Evolutionary conservation across 2,888 invertebrate genomes (phyloP).

Genomic region (Ptilodon capucinus): DNA sequence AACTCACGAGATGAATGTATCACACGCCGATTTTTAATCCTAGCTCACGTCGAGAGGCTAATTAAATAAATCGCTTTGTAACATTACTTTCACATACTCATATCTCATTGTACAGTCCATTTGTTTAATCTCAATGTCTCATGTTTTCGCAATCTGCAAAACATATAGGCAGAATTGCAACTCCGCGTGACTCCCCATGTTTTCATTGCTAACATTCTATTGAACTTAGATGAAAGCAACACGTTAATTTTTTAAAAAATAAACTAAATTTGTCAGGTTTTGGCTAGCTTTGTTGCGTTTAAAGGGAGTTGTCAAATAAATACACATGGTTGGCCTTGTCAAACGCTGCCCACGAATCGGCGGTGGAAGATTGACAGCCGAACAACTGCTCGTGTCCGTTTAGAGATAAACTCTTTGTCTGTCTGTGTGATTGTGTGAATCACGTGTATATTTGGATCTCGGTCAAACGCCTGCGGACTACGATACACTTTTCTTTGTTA

Average conservation of each 20-base stretch:
- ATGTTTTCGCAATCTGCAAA: conserved; percentile 6
- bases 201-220: conserved; percentile 20
- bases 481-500: conserved; percentile 38
- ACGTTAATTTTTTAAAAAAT: conserved; percentile 27
- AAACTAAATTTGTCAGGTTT: conserved; percentile 25
- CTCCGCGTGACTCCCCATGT: conserved; percentile 34
- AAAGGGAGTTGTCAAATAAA: conserved; percentile 44
- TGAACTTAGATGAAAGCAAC: conserved; percentile 29
- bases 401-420: conserved; percentile 44
- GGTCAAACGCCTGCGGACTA: conserved; percentile 46
- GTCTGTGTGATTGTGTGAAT: conserved; percentile 44
- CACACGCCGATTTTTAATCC: conserved; percentile 49
- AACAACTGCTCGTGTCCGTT: conserved; percentile 48
- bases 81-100: conserved; percentile 31
- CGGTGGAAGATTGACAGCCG: conserved; percentile 43
- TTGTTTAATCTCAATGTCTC: conserved; percentile 5
- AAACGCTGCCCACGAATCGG: conserved; percentile 50
- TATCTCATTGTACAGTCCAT: conserved; percentile 14
- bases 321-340: conserved; percentile 48
- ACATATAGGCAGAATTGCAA: conserved; percentile 23
- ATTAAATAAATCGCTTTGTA: conserved; percentile 53
- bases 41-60: conserved; percentile 45
- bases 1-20: conserved; percentile 56
- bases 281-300: conserved; percentile 25
- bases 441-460: conserved; percentile 55